Conservation (phyloP, 2,113 vertebrate genomes). For the Aleadryas rufinucha region DNA sequence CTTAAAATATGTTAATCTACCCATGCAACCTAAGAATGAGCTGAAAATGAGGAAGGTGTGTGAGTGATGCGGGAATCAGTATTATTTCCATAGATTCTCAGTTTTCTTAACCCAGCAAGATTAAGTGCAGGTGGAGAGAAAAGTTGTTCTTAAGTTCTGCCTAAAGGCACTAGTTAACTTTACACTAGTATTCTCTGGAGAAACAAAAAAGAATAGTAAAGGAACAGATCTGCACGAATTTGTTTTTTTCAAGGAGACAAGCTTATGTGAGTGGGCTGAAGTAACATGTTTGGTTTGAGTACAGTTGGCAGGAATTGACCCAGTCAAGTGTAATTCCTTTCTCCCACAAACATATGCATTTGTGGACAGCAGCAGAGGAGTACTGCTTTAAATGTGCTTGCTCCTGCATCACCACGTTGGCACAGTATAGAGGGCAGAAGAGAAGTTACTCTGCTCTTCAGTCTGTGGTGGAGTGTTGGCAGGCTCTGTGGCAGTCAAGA, state of each 20-base stretch:
- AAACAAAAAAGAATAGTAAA: background rate
- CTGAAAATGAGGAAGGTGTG: background rate
- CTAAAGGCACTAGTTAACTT: background rate
- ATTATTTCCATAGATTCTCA: background rate
- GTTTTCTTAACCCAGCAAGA: background rate
- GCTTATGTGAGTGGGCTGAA: background rate
- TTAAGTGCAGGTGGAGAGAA: background rate
- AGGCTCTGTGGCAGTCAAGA: background rate
- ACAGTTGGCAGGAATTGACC: background rate
- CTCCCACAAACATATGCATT: accelerated
- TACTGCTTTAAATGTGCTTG: background rate
- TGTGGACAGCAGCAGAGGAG: background rate
- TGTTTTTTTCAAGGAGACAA: background rate
- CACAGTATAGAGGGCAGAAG: background rate
- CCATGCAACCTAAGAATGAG: background rate
- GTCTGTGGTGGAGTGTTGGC: background rate
- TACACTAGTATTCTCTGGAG: background rate
- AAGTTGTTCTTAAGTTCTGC: background rate
- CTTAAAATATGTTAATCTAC: background rate
- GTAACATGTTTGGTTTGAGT: background rate
- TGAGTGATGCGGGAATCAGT: background rate
- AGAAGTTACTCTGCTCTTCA: background rate
- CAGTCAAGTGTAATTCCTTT: background rate
- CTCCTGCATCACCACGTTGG: background rate
- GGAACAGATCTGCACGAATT: background rate